A percentile compares a stretch with the other conserved stretches of the same genome.
Conservation (phyloP, 2,888 invertebrate species). For the Nebria salina region DNA sequence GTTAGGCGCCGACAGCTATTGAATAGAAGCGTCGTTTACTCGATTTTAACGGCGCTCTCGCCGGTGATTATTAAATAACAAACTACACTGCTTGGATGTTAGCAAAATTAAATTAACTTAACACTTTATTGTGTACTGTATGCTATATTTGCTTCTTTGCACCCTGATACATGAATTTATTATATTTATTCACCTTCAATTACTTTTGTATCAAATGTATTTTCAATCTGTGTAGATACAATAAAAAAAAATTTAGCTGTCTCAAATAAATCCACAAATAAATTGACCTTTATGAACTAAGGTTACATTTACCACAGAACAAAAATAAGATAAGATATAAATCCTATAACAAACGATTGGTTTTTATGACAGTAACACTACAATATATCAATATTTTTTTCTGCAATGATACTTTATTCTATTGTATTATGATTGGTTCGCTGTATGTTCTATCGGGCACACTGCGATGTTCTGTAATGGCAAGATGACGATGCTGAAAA, state of each 20-base stretch:
- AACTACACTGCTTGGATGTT: background rate
- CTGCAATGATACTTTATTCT: background rate
- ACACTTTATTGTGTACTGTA: background rate
- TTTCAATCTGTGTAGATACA: background rate
- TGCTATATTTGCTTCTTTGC: background rate
- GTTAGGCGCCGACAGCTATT: background rate
- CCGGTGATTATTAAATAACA: background rate
- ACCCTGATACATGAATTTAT: background rate
- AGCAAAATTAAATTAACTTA: background rate
- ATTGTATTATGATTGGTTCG: background rate
- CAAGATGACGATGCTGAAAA: constrained; percentile 10
- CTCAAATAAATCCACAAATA: background rate
- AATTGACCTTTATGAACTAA: background rate
- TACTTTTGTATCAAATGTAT: too few species aligned
- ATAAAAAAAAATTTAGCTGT: background rate
- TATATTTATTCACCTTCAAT: too few species aligned
- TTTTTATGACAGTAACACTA: background rate
- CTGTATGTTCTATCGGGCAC: background rate
- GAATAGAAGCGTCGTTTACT: background rate
- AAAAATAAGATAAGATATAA: background rate
- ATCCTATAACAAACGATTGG: background rate
- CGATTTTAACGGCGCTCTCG: background rate
- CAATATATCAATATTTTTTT: background rate
- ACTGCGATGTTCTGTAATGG: background rate
- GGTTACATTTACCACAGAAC: background rate